Conservation (phyloP, 2,797 vertebrate species). For the Gobionotothen gibberifrons region DNA sequence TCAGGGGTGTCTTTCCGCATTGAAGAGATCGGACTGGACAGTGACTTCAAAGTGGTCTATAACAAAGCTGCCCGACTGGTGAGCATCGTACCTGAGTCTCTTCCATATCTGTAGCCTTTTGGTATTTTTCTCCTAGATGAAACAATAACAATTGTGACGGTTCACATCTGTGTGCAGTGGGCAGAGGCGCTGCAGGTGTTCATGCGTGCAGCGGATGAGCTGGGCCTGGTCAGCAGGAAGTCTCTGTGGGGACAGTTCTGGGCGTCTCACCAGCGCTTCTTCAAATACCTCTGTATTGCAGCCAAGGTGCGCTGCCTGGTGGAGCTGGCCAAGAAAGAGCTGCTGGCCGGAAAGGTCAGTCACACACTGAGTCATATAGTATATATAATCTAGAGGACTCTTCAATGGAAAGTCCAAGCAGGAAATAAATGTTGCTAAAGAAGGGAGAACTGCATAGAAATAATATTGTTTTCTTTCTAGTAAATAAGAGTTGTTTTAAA, state of each 20-base stretch:
- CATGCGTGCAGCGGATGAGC: slow-evolving; percentile 91
- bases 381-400: slow-evolving; percentile 6
- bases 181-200: slow-evolving; percentile 92
- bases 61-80: slow-evolving; percentile 97
- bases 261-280: slow-evolving; percentile 98
- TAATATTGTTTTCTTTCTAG: not conserved
- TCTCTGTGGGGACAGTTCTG: slow-evolving; percentile 99
- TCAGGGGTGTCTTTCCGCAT: slow-evolving; percentile 96
- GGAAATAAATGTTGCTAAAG: slow-evolving; percentile 9
- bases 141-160: not conserved
- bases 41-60: slow-evolving; percentile 91
- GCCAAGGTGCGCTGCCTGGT: slow-evolving; percentile 96
- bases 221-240: slow-evolving; percentile 94
- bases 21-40: slow-evolving; percentile 95
- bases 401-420: slow-evolving; percentile 23
- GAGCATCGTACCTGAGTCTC: slow-evolving; percentile 54
- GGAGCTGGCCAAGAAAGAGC: slow-evolving; percentile 91
- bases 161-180: slow-evolving; percentile 85
- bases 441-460: not conserved
- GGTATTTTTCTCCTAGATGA: not conserved
- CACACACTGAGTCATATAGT: slow-evolving; percentile 23
- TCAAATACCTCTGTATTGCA: slow-evolving; percentile 98
- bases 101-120: not conserved
- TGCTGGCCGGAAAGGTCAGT: slow-evolving; percentile 91
- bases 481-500: not conserved